Conservation (phyloP, 2,888 invertebrate species). For the Tetragonisca angustula region DNA sequence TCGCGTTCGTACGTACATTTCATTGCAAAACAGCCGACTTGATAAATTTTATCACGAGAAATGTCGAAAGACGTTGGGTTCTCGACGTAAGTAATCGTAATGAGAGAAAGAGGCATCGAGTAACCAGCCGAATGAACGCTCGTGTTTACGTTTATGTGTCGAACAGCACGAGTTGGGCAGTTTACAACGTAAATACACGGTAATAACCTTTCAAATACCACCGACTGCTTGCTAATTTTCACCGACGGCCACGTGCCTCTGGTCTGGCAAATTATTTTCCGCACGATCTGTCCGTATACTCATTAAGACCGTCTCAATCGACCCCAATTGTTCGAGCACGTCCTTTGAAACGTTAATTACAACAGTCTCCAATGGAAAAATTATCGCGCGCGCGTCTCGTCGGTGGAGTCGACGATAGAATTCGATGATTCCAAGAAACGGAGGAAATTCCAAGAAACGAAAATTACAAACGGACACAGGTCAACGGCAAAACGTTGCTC, state of each 20-base stretch:
- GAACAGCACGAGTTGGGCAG: not conserved
- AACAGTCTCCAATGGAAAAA: not conserved
- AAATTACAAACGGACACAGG: slow-evolving; percentile 11
- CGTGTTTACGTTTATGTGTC: slow-evolving; percentile 25
- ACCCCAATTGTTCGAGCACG: slow-evolving; percentile 55
- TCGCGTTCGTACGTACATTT: no score
- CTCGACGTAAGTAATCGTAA: not conserved
- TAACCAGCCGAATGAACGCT: not conserved
- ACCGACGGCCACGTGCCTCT: slow-evolving; percentile 8
- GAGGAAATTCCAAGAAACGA: not conserved
- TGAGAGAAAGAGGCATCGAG: not conserved
- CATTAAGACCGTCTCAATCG: slow-evolving; percentile 53
- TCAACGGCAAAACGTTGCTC: slow-evolving; percentile 14
- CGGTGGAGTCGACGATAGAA: not conserved
- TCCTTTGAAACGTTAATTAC: slow-evolving; percentile 39
- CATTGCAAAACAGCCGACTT: not conserved
- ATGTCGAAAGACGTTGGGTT: not conserved
- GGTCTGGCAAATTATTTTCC: slow-evolving; percentile 11
- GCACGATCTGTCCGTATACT: slow-evolving; percentile 9
- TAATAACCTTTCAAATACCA: slow-evolving; percentile 10
- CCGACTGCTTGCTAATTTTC: not conserved
- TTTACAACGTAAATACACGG: not conserved
- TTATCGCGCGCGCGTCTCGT: no score
- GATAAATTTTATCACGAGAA: slow-evolving; percentile 23
- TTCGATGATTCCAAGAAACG: not conserved